Percentiles rank a stretch among this genome's conserved stretches.
Evolutionary conservation across 2,113 vertebrate genomes (phyloP).

Genomic region (Leucopternis melanops): DNA sequence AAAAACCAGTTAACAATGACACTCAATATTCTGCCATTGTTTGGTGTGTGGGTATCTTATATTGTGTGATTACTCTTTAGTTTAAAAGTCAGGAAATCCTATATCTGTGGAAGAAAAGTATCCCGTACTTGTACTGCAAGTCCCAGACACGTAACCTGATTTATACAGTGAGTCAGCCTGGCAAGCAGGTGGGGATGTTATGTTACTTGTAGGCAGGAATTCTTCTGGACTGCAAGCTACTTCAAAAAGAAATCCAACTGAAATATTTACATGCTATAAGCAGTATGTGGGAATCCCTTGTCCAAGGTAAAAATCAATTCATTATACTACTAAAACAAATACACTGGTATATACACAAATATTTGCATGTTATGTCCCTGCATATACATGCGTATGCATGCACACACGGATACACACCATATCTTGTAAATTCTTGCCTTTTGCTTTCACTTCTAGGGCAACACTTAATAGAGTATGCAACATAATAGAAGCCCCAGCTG

Average conservation of each 20-base stretch:
- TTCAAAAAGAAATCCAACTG: neutral
- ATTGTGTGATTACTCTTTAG: too few relatives aligned
- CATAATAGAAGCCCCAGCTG: neutral
- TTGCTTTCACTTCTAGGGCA: neutral
- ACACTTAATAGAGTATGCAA: neutral
- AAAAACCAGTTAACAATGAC: neutral
- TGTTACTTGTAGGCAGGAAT: neutral
- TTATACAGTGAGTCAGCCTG: neutral
- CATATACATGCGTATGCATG: accelerated
- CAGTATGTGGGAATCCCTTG: neutral
- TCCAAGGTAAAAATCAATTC: neutral
- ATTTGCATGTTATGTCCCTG: neutral
- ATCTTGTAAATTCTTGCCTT: neutral
- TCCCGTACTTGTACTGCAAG: accelerated
- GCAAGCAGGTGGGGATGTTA: neutral
- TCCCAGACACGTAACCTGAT: neutral
- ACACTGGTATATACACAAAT: too few relatives aligned
- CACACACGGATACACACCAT: neutral
- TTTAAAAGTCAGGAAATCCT: neutral
- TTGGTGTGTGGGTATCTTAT: too few relatives aligned
- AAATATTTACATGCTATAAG: neutral
- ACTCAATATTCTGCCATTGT: neutral
- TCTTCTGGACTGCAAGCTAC: neutral
- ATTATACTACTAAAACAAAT: neutral
- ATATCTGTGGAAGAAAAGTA: neutral